These are phyloP conservation scores for Dione juno DNA, from an alignment of 2,888 invertebrate species.

Conservation along the genomic window DNA sequence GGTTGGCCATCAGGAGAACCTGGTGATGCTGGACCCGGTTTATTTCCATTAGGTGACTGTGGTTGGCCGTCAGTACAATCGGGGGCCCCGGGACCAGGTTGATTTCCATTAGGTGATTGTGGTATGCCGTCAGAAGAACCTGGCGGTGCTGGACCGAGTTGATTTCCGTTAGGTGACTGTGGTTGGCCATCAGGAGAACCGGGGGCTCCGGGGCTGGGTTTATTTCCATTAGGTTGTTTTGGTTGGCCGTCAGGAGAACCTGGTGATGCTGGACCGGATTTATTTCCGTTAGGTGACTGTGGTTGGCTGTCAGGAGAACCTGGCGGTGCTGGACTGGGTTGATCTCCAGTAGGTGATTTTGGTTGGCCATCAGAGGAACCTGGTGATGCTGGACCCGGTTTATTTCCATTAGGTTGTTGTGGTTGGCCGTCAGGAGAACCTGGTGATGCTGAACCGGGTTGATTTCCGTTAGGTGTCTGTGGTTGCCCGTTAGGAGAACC, in stretches of 20 bases:
- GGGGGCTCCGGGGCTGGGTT: no score
- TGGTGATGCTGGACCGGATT: no score
- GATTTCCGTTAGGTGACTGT: not conserved
- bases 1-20: not conserved
- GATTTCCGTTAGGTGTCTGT: no score
- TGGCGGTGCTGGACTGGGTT: not conserved
- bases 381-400: no score
- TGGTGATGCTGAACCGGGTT: no score
- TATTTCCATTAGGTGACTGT: not conserved
- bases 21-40: not conserved
- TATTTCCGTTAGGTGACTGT: not conserved
- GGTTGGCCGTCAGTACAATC: not conserved
- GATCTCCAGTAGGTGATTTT: not conserved
- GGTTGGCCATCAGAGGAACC: not conserved
- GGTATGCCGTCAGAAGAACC: not conserved
- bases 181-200: not conserved
- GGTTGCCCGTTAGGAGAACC: not conserved
- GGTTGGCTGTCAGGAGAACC: not conserved
- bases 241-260: not conserved
- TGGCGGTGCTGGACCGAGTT: not conserved
- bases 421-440: not conserved
- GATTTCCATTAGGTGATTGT: no score
- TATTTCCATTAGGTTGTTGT: not conserved
- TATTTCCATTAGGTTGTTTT: no score
- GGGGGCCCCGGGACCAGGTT: no score